A percentile compares a stretch with the other conserved stretches of the same genome.
Evolutionary conservation across 2,888 invertebrate genomes (phyloP).

Genomic region (Fabriciana adippe): DNA sequence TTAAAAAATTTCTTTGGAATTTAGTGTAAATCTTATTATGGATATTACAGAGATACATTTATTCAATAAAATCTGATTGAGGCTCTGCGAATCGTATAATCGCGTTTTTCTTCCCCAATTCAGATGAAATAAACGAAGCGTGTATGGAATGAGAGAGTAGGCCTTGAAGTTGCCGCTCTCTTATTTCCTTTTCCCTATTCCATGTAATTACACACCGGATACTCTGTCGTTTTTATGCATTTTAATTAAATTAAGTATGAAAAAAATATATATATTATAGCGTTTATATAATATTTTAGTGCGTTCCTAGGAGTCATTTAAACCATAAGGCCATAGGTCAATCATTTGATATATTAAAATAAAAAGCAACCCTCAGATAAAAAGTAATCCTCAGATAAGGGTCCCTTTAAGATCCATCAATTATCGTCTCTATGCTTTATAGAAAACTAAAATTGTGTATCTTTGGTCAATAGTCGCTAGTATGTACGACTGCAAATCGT

Average conservation of each 20-base stretch:
- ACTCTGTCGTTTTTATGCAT: background rate
- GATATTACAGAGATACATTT: conserved; percentile 22
- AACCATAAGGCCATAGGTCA: too few relatives aligned
- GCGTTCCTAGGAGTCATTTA: too few relatives aligned
- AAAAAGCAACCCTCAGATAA: too few relatives aligned
- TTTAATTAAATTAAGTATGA: background rate
- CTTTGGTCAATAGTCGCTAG: too few relatives aligned
- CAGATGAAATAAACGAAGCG: conserved; percentile 27
- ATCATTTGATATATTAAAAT: too few relatives aligned
- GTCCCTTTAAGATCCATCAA: too few relatives aligned
- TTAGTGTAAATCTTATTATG: conserved; percentile 5
- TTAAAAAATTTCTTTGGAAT: background rate
- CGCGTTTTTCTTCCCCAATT: conserved; percentile 19
- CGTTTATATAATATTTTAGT: background rate
- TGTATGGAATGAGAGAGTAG: conserved; percentile 22
- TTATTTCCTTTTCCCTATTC: conserved; percentile 18
- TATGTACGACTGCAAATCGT: too few relatives aligned
- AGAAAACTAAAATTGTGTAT: too few relatives aligned
- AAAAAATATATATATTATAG: background rate
- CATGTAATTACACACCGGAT: conserved; percentile 19
- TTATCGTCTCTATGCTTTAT: too few relatives aligned
- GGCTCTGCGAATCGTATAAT: conserved; percentile 20
- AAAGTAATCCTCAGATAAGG: too few relatives aligned
- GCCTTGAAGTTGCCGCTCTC: conserved; percentile 24
- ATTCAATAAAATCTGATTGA: conserved; percentile 25